Percentiles rank a stretch among this genome's conserved stretches.
These are phyloP conservation scores for Tympanoctomys barrerae DNA, from an alignment of 2,797 vertebrate genomes.

Conservation along the genomic window DNA sequence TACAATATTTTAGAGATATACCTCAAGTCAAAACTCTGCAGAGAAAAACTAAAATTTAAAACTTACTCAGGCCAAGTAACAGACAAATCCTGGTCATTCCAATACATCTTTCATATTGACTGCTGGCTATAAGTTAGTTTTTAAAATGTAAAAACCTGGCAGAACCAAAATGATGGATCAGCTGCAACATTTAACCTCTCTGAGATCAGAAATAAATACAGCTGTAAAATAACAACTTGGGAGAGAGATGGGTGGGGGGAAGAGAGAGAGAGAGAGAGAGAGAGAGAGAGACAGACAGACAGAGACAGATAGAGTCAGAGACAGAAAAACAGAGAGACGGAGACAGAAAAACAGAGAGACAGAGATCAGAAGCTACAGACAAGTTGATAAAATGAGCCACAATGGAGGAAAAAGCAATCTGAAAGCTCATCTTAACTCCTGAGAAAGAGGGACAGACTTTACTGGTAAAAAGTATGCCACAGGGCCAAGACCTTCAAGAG, in stretches of 20 bases:
- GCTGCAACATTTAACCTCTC: neutral
- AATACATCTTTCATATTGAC: neutral
- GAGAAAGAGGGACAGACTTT: neutral
- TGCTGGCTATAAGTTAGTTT: neutral
- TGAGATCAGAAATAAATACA: neutral
- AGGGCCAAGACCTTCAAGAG: neutral
- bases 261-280: no score
- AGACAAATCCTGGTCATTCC: conserved; percentile 14
- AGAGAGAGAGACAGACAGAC: no score
- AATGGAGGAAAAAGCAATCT: neutral
- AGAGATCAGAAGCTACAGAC: neutral
- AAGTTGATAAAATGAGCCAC: neutral
- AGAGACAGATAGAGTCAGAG: no score
- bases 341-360: neutral
- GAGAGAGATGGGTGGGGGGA: no score
- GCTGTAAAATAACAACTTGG: neutral
- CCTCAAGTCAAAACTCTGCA: conserved; percentile 24
- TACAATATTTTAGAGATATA: conserved; percentile 55
- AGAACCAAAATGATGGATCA: neutral
- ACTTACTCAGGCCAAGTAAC: neutral
- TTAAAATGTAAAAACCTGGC: conserved; percentile 29
- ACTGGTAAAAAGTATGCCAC: neutral
- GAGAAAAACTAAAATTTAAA: conserved; percentile 51
- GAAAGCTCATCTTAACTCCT: neutral
- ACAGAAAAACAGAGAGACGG: no score